phyloP scores from a whole-genome alignment of 2,113 vertebrate species.

The Scartelaos histophorus region DNA sequence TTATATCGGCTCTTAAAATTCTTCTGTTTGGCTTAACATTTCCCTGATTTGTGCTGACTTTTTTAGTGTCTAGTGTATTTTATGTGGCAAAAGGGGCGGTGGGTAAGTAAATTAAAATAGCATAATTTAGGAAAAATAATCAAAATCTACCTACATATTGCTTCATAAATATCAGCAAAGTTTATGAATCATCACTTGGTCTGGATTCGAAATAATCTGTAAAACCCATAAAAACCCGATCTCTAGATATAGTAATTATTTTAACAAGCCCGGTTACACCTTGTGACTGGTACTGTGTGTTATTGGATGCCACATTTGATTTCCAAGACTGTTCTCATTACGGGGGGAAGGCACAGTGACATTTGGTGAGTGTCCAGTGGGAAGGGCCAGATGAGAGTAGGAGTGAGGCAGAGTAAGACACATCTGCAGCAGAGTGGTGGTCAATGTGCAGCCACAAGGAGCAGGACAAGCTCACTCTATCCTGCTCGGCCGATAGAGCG shows the following conservation, averaged over 20 bases:
- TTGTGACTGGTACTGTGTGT: not conserved
- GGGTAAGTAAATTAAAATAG: too few species aligned
- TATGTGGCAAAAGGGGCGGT: too few species aligned
- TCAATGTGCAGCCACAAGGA: not conserved
- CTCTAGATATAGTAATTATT: not conserved
- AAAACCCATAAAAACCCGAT: too few species aligned
- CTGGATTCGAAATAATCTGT: too few species aligned
- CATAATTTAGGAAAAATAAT: too few species aligned
- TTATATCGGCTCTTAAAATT: too few species aligned
- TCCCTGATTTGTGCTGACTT: too few species aligned
- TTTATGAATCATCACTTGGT: too few species aligned
- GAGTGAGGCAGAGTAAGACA: not conserved
- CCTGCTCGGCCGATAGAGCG: not conserved
- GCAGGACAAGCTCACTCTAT: not conserved
- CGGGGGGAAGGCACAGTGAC: not conserved
- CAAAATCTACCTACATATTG: too few species aligned
- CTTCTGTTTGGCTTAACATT: too few species aligned
- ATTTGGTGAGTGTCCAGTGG: slow-evolving; percentile 10
- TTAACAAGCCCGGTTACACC: not conserved
- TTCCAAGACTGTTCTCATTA: not conserved
- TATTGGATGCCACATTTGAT: not conserved
- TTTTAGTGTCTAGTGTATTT: too few species aligned
- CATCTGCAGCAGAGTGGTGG: not conserved
- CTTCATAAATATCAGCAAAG: too few species aligned
- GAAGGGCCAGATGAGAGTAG: not conserved